Base-by-base conservation (phyloP, 2,113 vertebrate genomes). In the Antechinus stuartii region DNA sequence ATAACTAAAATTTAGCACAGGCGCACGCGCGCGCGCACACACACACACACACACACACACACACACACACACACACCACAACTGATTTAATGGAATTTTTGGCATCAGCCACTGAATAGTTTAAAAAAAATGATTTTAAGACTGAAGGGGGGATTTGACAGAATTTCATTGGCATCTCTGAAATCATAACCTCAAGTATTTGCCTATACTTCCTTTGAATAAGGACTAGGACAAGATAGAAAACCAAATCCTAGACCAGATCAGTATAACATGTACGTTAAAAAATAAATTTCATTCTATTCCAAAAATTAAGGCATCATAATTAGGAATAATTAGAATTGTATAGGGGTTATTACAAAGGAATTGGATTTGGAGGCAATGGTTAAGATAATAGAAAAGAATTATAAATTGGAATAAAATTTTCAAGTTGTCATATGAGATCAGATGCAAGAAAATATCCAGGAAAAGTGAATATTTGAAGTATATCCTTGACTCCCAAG, bases 381-480 rank as follows among this genome's bases (percentile, higher is more conserved):
- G 26, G n/a, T 35, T 3, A 11, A 54, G 6, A 16, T 54, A 89
- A 90, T 30, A 93, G 30, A 61, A 35, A 68, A 90, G 94, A 93
- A 93, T 61, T 7, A 47, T 27, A 89, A 27, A 52, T 30, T 89
- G 16, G 35, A 57, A 89, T 89, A 92, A 89, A 96, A 89, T 90
- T 93, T 53, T 95, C 61, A 56, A 42, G 49, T 52, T 3, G 16
- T 56, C 93, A 76, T 27, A 53, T 94, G 35, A 95, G 96, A 92
- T 93, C 50, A 61, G 46, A 61, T 90, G 0, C 52, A 3, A 68
- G 92, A 94, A 26, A 30, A 25, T 92, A 27, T 11, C 46, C 53
- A 95, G 91, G 91, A 94, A 92, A 93, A 35, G 8, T 53, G 91
- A 25, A 96, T 89, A 55, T 61, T 95, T 50, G 90, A 96, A 95